Conservation (phyloP, 2,888 invertebrate species). For the Dendrolimus houi region DNA sequence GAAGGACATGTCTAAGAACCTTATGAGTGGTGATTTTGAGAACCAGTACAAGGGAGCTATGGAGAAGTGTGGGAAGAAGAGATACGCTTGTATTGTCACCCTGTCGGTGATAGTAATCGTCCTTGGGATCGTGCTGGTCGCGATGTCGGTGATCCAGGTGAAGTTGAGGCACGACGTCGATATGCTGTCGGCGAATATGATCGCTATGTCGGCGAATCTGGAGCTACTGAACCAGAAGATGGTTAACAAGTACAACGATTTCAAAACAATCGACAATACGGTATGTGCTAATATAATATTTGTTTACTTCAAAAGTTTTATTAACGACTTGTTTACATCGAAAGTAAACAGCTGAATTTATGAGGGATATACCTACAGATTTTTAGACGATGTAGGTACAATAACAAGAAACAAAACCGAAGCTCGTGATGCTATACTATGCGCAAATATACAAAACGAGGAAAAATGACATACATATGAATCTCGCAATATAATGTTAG, state of each 20-base stretch:
- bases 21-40: conserved; percentile 65
- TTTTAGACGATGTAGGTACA: too few relatives aligned
- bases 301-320: conserved; percentile 11
- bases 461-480: too few relatives aligned
- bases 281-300: conserved; percentile 33
- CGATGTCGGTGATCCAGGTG: conserved; percentile 54
- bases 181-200: conserved; percentile 53
- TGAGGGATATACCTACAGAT: too few relatives aligned
- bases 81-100: conserved; percentile 31
- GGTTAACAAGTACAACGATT: conserved; percentile 50
- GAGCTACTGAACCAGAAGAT: conserved; percentile 53
- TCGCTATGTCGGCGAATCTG: conserved; percentile 49
- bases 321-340: not conserved
- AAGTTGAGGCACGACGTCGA: conserved; percentile 49
- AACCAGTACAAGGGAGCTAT: conserved; percentile 45
- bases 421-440: too few relatives aligned
- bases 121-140: conserved; percentile 42
- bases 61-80: conserved; percentile 36
- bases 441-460: too few relatives aligned
- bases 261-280: conserved; percentile 57
- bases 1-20: conserved; percentile 60
- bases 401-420: too few relatives aligned
- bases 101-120: conserved; percentile 32
- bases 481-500: too few relatives aligned
- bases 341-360: too few relatives aligned